Conservation (phyloP, 2,888 invertebrate genomes). For the Leptura quadrifasciata region DNA sequence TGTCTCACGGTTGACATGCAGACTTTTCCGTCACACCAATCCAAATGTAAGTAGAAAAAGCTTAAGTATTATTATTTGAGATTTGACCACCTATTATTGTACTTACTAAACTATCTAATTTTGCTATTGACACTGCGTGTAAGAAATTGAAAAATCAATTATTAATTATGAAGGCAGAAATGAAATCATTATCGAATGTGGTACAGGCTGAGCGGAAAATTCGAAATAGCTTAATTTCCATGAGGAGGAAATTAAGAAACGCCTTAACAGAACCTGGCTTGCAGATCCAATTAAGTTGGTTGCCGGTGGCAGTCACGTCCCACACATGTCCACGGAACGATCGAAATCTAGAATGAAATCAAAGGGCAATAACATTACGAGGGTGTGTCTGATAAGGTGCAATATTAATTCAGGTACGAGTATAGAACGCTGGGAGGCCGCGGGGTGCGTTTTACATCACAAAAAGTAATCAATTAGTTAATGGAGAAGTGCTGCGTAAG, state of each 20-base stretch:
- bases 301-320: conserved; percentile 43
- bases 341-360: conserved; percentile 42
- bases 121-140: too few species aligned
- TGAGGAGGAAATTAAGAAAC: conserved; percentile 58
- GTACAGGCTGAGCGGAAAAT: conserved; percentile 47
- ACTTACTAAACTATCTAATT: too few species aligned
- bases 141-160: neutral
- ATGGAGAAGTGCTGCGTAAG: conserved; percentile 11
- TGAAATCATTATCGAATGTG: neutral
- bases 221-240: conserved; percentile 58
- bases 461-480: conserved; percentile 14
- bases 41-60: too few species aligned
- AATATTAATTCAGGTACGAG: conserved; percentile 39
- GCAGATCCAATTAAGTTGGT: conserved; percentile 40
- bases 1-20: too few species aligned
- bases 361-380: conserved; percentile 41
- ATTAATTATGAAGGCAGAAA: neutral
- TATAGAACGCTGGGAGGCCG: conserved; percentile 6
- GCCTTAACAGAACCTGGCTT: conserved; percentile 50
- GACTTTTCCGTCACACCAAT: too few species aligned
- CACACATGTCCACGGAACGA: conserved; percentile 41
- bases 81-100: too few species aligned
- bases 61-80: too few species aligned
- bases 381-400: conserved; percentile 43
- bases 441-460: conserved; percentile 24